Evolutionary conservation across 92 coral and sea anemone genomes (phyloP), one percentile per base, ranked within the genome.

Genomic region (Ricordea florida): DNA sequence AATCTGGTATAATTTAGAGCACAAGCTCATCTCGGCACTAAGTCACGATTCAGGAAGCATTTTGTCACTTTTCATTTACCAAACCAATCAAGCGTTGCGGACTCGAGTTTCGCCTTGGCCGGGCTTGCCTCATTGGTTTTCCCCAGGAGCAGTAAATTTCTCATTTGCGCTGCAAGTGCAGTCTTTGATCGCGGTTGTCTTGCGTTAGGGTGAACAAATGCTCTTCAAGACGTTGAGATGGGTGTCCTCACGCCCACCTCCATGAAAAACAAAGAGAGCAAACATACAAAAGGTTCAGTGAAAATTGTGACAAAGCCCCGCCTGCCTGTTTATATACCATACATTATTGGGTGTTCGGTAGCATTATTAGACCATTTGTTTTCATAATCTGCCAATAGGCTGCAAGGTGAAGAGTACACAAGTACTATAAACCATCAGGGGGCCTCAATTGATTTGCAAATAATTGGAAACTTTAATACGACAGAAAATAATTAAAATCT

Each of bases 371-470:
- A 80, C 97, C 90, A 91, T 91, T 91, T 91, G 87, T 93, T 79
- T 87, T 91, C 85, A 66, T 80, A 68, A 83, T 90, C 97, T 91
- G 93, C 97, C 97, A 91, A 91, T 91, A 93, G 84, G 85, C 74
- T 62, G 42, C 75, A 47, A 67, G 93, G 80, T 91, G 88, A 84
- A 86, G 93, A 74, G 97, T 91, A 83, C 85, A 79, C 97, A 88
- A 91, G 84, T 80, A 79, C 97, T 85, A 84, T 80, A 72, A 70
- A 89, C 81, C 97, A 91, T 72, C 97, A 53, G 97, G 97, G 92
- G 97, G 97, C 85, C 90, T 74, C 97, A 84, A 91, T 91, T 84
- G 97, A 94, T 94, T 94, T 88, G 97, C 97, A 88, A 92, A 94
- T 94, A 92, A 94, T 94, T 86, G 91, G 92, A 83, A 88, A 83